These are phyloP conservation scores for Yponomeuta evonymella DNA, from an alignment of 2,888 invertebrate genomes.

Conservation along the genomic window DNA sequence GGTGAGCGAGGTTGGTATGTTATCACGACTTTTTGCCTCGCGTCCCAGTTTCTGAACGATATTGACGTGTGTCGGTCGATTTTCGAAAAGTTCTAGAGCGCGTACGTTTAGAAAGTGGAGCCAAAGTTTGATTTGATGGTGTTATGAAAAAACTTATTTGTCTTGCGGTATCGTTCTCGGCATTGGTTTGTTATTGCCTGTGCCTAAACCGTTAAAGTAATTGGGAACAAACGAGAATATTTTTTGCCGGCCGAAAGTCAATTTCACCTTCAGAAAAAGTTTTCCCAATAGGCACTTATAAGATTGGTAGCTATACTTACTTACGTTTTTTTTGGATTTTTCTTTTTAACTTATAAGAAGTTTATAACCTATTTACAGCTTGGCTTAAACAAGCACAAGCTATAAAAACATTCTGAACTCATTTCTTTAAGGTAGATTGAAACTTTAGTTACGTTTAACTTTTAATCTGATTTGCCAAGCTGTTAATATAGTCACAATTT, in stretches of 20 bases:
- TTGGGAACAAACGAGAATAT: not conserved
- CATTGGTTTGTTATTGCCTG: not conserved
- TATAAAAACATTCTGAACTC: no score
- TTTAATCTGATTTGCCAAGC: no score
- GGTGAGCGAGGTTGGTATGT: constrained; percentile 21
- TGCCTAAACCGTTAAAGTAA: no score
- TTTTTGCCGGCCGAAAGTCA: not conserved
- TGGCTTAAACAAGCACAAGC: no score
- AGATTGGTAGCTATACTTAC: not conserved
- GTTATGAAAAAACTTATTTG: constrained; percentile 7
- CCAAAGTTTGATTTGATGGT: not conserved
- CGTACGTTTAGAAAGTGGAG: constrained; percentile 2
- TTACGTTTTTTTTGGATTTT: no score
- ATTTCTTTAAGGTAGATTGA: no score
- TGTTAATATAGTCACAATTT: no score
- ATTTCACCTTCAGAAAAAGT: not conserved
- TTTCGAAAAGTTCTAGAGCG: constrained; percentile 1
- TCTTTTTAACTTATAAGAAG: no score
- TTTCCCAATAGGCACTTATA: not conserved
- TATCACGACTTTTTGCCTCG: constrained; percentile 39
- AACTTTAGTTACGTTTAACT: no score
- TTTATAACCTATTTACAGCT: no score
- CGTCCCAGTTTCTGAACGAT: constrained; percentile 37
- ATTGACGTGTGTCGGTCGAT: constrained; percentile 6
- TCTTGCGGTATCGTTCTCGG: not conserved